phyloP scores from a whole-genome alignment of 1,140 invertebrate genomes.

The Drosophila orosa region DNA sequence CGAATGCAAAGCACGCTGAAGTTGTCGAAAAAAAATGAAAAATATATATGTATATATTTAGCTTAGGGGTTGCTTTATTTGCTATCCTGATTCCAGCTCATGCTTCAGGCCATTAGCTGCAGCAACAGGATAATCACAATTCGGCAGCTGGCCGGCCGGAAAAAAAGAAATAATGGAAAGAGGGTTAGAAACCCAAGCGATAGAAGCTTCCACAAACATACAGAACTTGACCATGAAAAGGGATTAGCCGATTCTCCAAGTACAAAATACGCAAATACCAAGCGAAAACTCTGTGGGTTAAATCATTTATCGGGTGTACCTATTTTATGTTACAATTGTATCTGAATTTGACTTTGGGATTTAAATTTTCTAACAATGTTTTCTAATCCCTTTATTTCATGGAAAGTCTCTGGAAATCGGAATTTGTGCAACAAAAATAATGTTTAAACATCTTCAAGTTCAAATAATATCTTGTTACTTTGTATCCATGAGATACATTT shows the following conservation, averaged over 20 bases:
- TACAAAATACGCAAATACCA: constrained; percentile 1
- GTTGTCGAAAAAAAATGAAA: constrained; percentile 10
- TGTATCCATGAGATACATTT: not conserved
- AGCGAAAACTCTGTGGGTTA: not conserved
- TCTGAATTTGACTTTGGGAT: not conserved
- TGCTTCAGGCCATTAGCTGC: constrained; percentile 41
- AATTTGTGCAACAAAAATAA: not conserved
- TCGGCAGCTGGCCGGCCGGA: constrained; percentile 28
- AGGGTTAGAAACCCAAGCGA: constrained; percentile 20
- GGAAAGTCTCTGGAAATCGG: not conserved
- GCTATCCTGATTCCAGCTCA: constrained; percentile 20
- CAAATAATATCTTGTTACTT: not conserved
- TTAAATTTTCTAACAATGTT: not conserved
- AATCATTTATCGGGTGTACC: not conserved
- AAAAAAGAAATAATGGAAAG: not conserved
- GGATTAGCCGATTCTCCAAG: constrained; percentile 3
- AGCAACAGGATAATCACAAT: constrained; percentile 73
- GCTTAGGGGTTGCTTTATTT: constrained; percentile 29
- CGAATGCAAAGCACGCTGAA: constrained; percentile 36
- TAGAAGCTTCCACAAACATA: constrained; percentile 8
- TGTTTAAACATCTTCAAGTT: not conserved
- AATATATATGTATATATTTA: not conserved
- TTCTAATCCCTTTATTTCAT: not conserved
- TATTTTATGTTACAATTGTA: not conserved
- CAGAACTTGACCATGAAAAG: constrained; percentile 38